phyloP scores from a whole-genome alignment of 2,797 vertebrate genomes.

The Allobates femoralis region DNA sequence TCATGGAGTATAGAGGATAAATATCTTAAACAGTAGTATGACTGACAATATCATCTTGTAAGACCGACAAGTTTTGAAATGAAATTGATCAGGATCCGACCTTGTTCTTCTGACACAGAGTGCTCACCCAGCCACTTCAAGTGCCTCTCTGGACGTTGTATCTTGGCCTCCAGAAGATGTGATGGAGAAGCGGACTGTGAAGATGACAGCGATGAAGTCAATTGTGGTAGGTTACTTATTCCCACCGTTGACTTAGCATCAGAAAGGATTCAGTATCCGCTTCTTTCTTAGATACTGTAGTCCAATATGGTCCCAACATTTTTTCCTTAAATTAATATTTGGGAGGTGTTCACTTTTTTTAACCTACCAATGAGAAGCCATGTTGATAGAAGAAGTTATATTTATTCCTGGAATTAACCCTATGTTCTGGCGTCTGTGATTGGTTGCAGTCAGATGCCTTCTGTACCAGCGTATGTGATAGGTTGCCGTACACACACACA shows the following conservation, averaged over 20 bases:
- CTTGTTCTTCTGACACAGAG: conserved; percentile 73
- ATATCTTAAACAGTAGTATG: neutral
- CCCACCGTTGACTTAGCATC: neutral
- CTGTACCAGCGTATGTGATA: too few relatives aligned
- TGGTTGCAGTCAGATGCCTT: too few relatives aligned
- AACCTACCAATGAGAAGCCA: too few relatives aligned
- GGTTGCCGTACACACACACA: too few relatives aligned
- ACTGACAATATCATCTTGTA: neutral
- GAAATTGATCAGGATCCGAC: neutral
- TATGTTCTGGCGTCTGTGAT: too few relatives aligned
- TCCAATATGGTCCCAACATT: neutral
- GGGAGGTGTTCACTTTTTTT: too few relatives aligned
- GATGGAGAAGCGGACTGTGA: conserved; percentile 93
- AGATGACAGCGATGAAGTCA: conserved; percentile 91
- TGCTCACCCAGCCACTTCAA: conserved; percentile 96
- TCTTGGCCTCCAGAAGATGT: conserved; percentile 88
- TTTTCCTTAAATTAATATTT: neutral
- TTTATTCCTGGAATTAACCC: too few relatives aligned
- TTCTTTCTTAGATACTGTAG: neutral
- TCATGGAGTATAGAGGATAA: neutral
- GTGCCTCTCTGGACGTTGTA: conserved; percentile 89
- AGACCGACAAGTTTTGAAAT: neutral
- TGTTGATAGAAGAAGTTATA: too few relatives aligned
- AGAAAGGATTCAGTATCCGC: neutral
- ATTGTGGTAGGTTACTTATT: conserved; percentile 82